Evolutionary conservation across 2,797 vertebrate genomes (phyloP), one percentile per base, ranked within the genome.

Genomic region (Phrynocephalus guinanensis): DNA sequence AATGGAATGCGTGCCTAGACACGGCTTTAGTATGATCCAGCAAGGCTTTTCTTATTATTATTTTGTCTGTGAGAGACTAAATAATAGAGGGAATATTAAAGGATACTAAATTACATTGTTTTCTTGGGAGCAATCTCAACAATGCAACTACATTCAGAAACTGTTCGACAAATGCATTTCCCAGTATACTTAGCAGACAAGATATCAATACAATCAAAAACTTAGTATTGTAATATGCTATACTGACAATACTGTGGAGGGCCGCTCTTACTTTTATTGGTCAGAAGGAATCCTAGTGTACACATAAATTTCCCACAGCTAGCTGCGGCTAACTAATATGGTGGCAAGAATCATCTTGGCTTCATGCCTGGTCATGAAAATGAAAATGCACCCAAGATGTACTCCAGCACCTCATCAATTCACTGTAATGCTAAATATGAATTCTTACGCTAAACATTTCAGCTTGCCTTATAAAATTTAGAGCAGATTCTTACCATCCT

Each of bases 401-500:
- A 63, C 16, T 63, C 60, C 60, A 81, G 13, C 5, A 18, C 70
- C n/a, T 67, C 18, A 85, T 48, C 3, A 56, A 75, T 2, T 63
- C 5, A 18, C 60, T 63, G 5, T 5, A 63, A 20, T 63, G 60
- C 18, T 22, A 63, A 63, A 20, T 63, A 63, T 18, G 22, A 76
- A 48, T 10, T 26, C 3, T 24, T 7, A n/a, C 6, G 20, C 18
- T 24, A 20, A 11, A 72, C 48, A 67, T 73, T 56, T 70, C 72
- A 33, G 0, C 1, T 0, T 20, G 15, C 26, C 28, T 72, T 68
- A 5, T n/a, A 1, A 26, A 22, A 22, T 86, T 89, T 48, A n/a
- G 68, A 79, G 3, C 56, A 68, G 70, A 80, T 38, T 83, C 98
- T 96, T 95, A 98, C 98, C 98, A 24, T 98, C 98, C 90, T 98